Evolutionary conservation across 2,113 vertebrate species (phyloP), one percentile per base, ranked within the genome.

Genomic region (Toxotes chatareus): DNA sequence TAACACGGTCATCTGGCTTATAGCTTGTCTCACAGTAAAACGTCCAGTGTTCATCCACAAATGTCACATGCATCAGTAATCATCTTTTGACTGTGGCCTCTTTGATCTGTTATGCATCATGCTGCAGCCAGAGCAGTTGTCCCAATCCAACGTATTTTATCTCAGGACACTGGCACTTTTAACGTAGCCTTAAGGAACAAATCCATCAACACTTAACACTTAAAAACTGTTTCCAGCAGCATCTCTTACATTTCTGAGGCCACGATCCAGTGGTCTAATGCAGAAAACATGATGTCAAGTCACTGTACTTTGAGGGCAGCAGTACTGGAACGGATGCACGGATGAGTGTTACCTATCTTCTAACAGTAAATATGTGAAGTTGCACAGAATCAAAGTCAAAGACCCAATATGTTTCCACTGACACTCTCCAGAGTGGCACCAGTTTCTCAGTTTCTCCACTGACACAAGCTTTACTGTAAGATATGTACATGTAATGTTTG

Each of bases 51-150:
- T 49, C 51, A 46, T 80, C 66, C 27, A 27, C 1, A 27, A 80
- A 4, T n/a, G 40, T 86, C 74, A 78, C 56, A 63, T 16, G 49
- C 62, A 68, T 77, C 78, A 73, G n/a, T 71, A 55, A 57, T 63
- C 73, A 49, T 66, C 57, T 60, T 17, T 60, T 71, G 36, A 55
- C 53, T n/a, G 21, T 34, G 19, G 14, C 27, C 55, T 56, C 40
- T 17, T 44, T 32, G 23, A 19, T 70, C 32, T 12, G 8, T 38
- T 13, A 11, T n/a, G 13, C n/a, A 5, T 76, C 61, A 57, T 27
- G 49, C 51, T 66, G 10, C 63, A 69, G 63, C 19, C 32, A 73
- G 44, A 55, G 53, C 55, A n/a, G 5, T 27, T 34, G 47, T 74
- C 17, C 14, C 17, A 53, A 21, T n/a, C 27, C 55, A 60, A 23